Percentiles rank a stretch among this genome's conserved stretches.
Conservation (phyloP, 1,140 invertebrate species). For the Lucilia cuprina region DNA sequence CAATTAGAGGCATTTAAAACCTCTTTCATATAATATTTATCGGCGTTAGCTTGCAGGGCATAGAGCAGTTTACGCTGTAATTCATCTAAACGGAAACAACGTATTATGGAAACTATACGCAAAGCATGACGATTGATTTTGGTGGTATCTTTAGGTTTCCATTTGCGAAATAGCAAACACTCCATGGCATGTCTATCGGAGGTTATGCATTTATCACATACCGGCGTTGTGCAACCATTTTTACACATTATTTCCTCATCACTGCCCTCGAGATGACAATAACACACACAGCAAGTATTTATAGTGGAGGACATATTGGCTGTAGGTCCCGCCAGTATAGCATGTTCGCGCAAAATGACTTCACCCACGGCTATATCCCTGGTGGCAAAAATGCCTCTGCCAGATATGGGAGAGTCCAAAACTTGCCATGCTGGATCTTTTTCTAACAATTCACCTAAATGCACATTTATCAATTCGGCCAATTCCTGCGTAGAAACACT, state of each 20-base stretch:
- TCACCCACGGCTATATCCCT: slow-evolving; percentile 71
- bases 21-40: slow-evolving; percentile 67
- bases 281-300: slow-evolving; percentile 53
- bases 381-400: slow-evolving; percentile 72
- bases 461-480: slow-evolving; percentile 50
- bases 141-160: slow-evolving; percentile 64
- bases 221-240: slow-evolving; percentile 60
- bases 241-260: slow-evolving; percentile 61
- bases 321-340: slow-evolving; percentile 71
- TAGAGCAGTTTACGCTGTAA: slow-evolving; percentile 66
- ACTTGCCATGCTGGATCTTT: slow-evolving; percentile 62
- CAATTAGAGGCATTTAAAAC: slow-evolving; percentile 68
- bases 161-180: slow-evolving; percentile 67
- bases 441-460: slow-evolving; percentile 48
- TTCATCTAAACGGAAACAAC: slow-evolving; percentile 67
- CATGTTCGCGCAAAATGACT: slow-evolving; percentile 72
- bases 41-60: slow-evolving; percentile 67
- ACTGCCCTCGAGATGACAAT: slow-evolving; percentile 44
- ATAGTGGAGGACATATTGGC: slow-evolving; percentile 49
- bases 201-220: slow-evolving; percentile 66
- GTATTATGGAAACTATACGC: slow-evolving; percentile 68
- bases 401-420: slow-evolving; percentile 66
- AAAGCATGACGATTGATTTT: slow-evolving; percentile 65
- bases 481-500: slow-evolving; percentile 50
- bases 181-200: slow-evolving; percentile 66